A percentile compares a stretch with the other conserved stretches of the same genome.
These are phyloP conservation scores for Silurus meridionalis DNA, from an alignment of 2,113 vertebrate species.

Conservation along the genomic window DNA sequence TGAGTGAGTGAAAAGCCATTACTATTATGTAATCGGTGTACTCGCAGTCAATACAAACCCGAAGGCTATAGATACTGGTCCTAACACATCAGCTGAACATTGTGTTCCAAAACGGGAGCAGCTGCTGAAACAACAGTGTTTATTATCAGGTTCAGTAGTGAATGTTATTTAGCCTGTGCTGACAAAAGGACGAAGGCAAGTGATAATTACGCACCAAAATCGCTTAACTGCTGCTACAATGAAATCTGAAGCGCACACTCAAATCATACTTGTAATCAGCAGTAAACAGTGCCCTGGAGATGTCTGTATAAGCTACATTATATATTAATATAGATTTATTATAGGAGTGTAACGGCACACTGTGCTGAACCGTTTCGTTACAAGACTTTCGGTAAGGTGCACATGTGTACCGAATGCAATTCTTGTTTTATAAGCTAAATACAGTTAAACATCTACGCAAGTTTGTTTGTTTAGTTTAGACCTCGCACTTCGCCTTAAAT, in stretches of 20 bases:
- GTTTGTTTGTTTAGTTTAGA: too few relatives aligned
- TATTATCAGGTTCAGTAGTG: constrained; percentile 7
- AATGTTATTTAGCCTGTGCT: background rate
- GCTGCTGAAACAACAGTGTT: background rate
- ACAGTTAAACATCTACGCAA: too few relatives aligned
- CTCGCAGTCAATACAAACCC: background rate
- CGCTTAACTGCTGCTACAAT: constrained; percentile 47
- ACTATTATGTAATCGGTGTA: background rate
- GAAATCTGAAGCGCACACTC: constrained; percentile 25
- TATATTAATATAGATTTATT: background rate
- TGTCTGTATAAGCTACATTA: background rate
- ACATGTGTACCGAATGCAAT: too few relatives aligned
- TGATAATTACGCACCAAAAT: constrained; percentile 37
- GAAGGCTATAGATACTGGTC: background rate
- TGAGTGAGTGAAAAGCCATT: background rate
- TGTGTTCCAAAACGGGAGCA: background rate
- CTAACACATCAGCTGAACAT: background rate
- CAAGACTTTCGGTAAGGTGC: too few relatives aligned
- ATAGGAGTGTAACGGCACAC: background rate
- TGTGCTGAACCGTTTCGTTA: too few relatives aligned
- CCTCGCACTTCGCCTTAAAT: too few relatives aligned
- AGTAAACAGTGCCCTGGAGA: background rate
- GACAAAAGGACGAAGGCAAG: constrained; percentile 42
- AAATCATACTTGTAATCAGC: background rate
- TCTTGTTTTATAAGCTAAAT: too few relatives aligned